Evolutionary conservation across 2,888 invertebrate species (phyloP), one percentile per base, ranked within the genome.

Genomic region (Torymus aiolomorphi): DNA sequence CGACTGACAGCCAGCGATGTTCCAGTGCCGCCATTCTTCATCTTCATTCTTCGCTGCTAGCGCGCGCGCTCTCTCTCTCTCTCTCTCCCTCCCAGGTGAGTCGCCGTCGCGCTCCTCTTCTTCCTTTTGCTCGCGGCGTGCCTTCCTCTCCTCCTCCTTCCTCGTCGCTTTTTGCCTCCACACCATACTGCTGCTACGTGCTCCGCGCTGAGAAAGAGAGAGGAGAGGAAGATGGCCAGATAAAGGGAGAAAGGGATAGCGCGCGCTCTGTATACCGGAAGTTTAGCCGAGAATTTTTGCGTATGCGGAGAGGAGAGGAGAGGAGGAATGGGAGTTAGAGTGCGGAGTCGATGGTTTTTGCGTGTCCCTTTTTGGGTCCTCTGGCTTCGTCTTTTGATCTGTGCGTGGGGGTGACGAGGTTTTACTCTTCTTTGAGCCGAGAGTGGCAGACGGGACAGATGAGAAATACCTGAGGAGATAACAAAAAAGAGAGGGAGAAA

Each of bases 11-110:
- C 83, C 81, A 70, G 82, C 83, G 86, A 87, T 89, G 88, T 86
- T 88, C 88, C 87, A 85, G 86, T 86, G 84, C 86, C 86, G 85
- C 86, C 87, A 87, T 89, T 88, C 89, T 87, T 89, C 89, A 89
- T 89, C 88, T 89, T 89, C 87, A 86, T 88, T 88, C 88, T 87
- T 87, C 83, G 84, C 76, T 84, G 18, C 61, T 11, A 11, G 2
- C 16, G 49, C 56, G 8, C 31, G 77, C 79, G 8, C 31, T 76
- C 79, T 80, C 80, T 76, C 82, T 63, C 76, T 69, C 78, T 76
- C 80, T 80, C 81, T 79, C 80, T 69, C 71, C 79, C 83, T 83
- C 77, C 82, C 82, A 31, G 31, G 31, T 31, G 31, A 31, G 31
- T 31, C 31, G 31, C 2, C 31, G 31, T 67, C 82, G 54, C 80